Conservation (phyloP, 2,113 vertebrate species). For the Gadus chalcogrammus region DNA sequence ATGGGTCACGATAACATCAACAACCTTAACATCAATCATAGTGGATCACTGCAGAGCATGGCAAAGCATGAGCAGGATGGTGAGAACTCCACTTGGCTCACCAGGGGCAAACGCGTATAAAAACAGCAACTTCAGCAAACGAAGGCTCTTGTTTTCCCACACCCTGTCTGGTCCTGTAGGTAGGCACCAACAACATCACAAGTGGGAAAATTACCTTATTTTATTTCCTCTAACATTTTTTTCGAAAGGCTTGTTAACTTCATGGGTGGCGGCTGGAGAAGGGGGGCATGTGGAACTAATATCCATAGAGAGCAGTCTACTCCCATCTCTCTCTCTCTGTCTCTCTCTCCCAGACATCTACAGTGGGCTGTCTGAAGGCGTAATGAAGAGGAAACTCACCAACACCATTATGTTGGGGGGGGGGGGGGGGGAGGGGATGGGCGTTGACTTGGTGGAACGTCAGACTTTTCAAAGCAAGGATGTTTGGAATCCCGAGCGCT, state of each 20-base stretch:
- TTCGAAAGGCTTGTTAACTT: slow-evolving; percentile 49
- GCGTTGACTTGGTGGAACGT: slow-evolving; percentile 31
- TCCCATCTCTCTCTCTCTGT: slow-evolving; percentile 7
- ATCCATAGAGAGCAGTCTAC: slow-evolving; percentile 31
- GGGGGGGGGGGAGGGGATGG: slow-evolving; percentile 6
- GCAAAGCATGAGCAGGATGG: background rate
- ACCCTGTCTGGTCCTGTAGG: slow-evolving; percentile 51
- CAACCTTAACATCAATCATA: no score
- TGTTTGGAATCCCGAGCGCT: no score
- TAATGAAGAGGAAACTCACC: background rate
- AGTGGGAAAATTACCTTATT: slow-evolving; percentile 58
- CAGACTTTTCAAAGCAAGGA: no score
- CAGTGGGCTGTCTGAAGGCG: slow-evolving; percentile 41
- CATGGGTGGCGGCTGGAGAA: slow-evolving; percentile 55
- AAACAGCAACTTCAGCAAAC: slow-evolving; percentile 36
- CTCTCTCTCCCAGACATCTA: slow-evolving; percentile 41
- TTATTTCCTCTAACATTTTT: slow-evolving; percentile 56
- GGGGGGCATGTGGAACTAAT: slow-evolving; percentile 66
- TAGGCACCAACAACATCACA: slow-evolving; percentile 57
- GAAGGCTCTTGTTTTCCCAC: slow-evolving; percentile 31
- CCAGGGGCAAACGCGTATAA: slow-evolving; percentile 33
- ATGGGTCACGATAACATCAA: no score
- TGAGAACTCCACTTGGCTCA: slow-evolving; percentile 28
- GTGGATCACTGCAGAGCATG: no score
- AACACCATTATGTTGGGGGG: slow-evolving; percentile 16